A percentile compares a stretch with the other conserved stretches of the same genome.
Conservation (phyloP, 2,113 vertebrate species). For the Colossoma macropomum region DNA sequence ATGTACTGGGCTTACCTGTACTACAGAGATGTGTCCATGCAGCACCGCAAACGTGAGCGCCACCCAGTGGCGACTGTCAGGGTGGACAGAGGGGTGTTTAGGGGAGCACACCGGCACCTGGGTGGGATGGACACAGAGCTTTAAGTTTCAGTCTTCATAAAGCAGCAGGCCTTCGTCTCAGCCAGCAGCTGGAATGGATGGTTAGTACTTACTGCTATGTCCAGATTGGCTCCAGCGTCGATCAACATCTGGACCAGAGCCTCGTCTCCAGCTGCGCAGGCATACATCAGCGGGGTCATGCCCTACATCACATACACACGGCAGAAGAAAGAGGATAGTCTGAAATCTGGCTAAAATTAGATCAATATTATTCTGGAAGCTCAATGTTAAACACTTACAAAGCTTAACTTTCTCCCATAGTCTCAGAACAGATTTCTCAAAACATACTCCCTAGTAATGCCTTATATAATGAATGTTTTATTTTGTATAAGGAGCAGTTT, state of each 20-base stretch:
- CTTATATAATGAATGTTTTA: no score
- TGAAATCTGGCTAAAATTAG: slow-evolving; percentile 2
- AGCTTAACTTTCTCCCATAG: background rate
- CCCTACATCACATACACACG: slow-evolving; percentile 74
- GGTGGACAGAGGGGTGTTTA: slow-evolving; percentile 91
- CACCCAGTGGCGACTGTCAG: slow-evolving; percentile 93
- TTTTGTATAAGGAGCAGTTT: background rate
- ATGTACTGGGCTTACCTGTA: slow-evolving; percentile 82
- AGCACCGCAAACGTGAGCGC: slow-evolving; percentile 92
- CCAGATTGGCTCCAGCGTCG: slow-evolving; percentile 91
- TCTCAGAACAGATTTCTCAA: background rate
- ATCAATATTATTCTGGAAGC: background rate
- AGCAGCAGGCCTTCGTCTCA: background rate
- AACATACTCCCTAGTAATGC: background rate
- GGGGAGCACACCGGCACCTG: slow-evolving; percentile 89
- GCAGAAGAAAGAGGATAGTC: background rate
- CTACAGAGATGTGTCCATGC: slow-evolving; percentile 94
- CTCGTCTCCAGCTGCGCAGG: slow-evolving; percentile 95
- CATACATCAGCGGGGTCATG: slow-evolving; percentile 97
- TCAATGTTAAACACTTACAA: background rate
- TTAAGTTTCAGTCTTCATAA: background rate
- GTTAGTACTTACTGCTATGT: slow-evolving; percentile 71
- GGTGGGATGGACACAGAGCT: background rate
- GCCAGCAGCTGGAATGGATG: background rate
- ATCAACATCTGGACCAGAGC: slow-evolving; percentile 98